phyloP scores from a whole-genome alignment of 2,113 vertebrate genomes.

The Euleptes europaea region DNA sequence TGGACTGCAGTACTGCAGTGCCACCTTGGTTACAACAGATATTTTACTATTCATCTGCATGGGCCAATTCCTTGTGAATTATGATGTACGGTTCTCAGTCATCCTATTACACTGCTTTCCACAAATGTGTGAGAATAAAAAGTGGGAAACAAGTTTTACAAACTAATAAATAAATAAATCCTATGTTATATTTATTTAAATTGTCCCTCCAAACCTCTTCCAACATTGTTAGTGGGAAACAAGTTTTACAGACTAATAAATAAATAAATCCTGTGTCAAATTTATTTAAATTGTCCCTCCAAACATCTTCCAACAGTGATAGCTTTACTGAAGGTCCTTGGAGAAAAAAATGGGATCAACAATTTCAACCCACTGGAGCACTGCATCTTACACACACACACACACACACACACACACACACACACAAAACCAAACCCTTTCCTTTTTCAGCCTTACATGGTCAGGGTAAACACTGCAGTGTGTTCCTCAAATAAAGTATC shows the following conservation, averaged over 20 bases:
- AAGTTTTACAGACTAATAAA: not conserved
- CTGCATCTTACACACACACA: not conserved
- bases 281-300: not conserved
- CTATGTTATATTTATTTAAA: not conserved
- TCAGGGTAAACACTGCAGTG: conserved; percentile 29
- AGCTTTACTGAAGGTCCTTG: not conserved
- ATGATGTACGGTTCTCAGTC: not conserved
- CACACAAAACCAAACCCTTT: not conserved
- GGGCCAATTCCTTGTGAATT: not conserved
- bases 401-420: too few species aligned
- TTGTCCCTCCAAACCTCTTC: not conserved
- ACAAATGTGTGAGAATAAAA: not conserved
- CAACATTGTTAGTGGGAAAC: not conserved
- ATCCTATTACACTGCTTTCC: not conserved
- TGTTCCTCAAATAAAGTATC: conserved; percentile 55
- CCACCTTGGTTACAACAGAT: not conserved
- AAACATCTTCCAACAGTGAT: not conserved
- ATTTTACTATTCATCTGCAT: not conserved
- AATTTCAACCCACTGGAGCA: not conserved
- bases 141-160: not conserved
- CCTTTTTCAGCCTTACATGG: conserved; percentile 3
- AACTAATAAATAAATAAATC: not conserved
- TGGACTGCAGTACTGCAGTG: too few species aligned
- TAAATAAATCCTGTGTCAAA: not conserved
- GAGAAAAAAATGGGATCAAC: not conserved